Evolutionary conservation across 2,113 vertebrate species (phyloP).

Genomic region (Suncus etruscus): DNA sequence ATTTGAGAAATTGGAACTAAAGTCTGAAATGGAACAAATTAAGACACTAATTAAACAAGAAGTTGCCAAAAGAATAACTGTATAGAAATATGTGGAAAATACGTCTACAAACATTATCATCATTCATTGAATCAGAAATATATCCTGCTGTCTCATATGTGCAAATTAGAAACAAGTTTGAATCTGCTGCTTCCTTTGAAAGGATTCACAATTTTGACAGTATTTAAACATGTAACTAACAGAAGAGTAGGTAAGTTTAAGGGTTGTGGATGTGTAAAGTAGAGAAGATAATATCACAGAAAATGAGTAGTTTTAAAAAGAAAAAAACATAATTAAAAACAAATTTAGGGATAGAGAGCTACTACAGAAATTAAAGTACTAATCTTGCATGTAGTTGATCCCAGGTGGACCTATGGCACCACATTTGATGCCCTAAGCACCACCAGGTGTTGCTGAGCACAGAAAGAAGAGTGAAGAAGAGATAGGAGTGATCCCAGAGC

Average conservation of each 20-base stretch:
- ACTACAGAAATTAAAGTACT: too few relatives aligned
- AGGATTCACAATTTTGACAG: conserved; percentile 36
- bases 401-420: too few relatives aligned
- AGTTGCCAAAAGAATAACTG: conserved; percentile 41
- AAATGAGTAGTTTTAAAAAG: conserved; percentile 48
- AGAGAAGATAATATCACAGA: conserved; percentile 22
- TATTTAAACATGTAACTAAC: not conserved
- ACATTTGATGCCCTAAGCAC: too few relatives aligned
- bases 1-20: conserved; percentile 63
- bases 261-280: not conserved
- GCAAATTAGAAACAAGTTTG: conserved; percentile 49
- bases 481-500: too few relatives aligned
- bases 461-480: too few relatives aligned
- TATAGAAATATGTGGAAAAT: conserved; percentile 31
- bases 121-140: conserved; percentile 1
- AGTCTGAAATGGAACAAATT: conserved; percentile 55
- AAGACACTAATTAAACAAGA: conserved; percentile 44
- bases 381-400: too few relatives aligned
- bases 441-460: too few relatives aligned
- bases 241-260: not conserved
- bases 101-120: conserved; percentile 34
- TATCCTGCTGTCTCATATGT: not conserved
- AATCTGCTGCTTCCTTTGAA: conserved; percentile 29
- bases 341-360: not conserved
- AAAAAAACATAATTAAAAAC: conserved; percentile 58